A percentile compares a stretch with the other conserved stretches of the same genome.
phyloP scores from a whole-genome alignment of 2,797 vertebrate species.

The Rhinogobio ventralis region DNA sequence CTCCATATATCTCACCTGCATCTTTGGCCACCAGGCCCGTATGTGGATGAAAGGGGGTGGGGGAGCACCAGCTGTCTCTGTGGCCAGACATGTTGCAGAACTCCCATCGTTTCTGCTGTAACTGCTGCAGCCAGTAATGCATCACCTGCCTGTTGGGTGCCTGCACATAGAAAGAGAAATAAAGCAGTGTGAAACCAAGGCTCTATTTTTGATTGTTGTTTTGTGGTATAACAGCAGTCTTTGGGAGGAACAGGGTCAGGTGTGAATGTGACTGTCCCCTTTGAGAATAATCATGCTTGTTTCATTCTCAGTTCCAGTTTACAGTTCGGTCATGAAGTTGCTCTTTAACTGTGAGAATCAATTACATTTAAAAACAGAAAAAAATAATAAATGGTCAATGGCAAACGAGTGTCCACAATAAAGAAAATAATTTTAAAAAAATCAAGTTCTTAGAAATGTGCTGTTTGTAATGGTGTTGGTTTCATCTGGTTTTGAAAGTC shows the following conservation, averaged over 20 bases:
- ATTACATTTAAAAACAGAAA: background rate
- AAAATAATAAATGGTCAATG: background rate
- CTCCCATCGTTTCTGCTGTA: conserved; percentile 98
- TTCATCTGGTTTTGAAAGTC: background rate
- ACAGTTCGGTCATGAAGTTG: background rate
- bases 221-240: conserved; percentile 2
- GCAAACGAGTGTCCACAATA: background rate
- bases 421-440: background rate
- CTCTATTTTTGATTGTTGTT: conserved; percentile 27
- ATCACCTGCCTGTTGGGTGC: conserved; percentile 90
- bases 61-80: conserved; percentile 83
- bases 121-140: conserved; percentile 94
- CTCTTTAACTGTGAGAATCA: background rate
- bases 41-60: conserved; percentile 74
- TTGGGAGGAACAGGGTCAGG: conserved; percentile 54
- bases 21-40: conserved; percentile 93
- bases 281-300: conserved; percentile 56
- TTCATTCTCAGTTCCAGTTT: conserved; percentile 77
- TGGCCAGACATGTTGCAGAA: conserved; percentile 85
- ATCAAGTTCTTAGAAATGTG: background rate
- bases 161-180: conserved; percentile 67
- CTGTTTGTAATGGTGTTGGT: background rate
- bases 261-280: conserved; percentile 47
- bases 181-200: conserved; percentile 4
- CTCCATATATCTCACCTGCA: conserved; percentile 74